Evolutionary conservation across 2,113 vertebrate species (phyloP), one percentile per base, ranked within the genome.

Genomic region (Crotophaga sulcirostris): DNA sequence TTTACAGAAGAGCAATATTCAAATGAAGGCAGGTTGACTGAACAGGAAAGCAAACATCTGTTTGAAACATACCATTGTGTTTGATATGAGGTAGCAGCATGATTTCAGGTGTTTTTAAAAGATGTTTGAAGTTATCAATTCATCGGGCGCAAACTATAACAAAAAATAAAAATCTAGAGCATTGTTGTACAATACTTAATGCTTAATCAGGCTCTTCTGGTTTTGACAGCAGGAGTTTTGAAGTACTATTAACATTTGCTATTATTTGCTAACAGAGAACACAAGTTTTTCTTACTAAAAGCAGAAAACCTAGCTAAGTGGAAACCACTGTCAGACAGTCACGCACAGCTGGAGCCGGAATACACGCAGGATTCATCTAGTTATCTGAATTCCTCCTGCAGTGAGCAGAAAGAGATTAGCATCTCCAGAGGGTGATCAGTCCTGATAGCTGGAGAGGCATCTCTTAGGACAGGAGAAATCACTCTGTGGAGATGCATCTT

Each of bases 11-110:
- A 95, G 67, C 44, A 85, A 80, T 66, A 64, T 36, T 80, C 64
- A 89, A 44, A 83, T 34, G 29, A 91, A 95, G 96, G 34, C 81
- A 85, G 55, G 44, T 21, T 85, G 51, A 78, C 89, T 74, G 81
- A 86, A 68, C 28, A 92, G 70, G 31, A 93, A 95, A 85, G 52
- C 80, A 93, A 86, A 81, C 68, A 44, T 28, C 20, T 40, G 11
- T 14, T 40, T 76, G 67, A 92, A 67, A 64, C 20, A 17, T 28
- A 52, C 13, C 13, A 15, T 18, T 55, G 31, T 36, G 69, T 17
- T 70, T 44, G 4, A 19, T 80, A 38, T 31, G 20, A 77, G n/a
- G 3, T 21, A 58, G 51, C 36, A 51, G 11, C 28, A 40, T 36
- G 7, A 24, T 64, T 84, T 75, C 69, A 72, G 21, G 52, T 33